phyloP scores from a whole-genome alignment of 2,888 invertebrate species.

The Lissonota sp. region DNA sequence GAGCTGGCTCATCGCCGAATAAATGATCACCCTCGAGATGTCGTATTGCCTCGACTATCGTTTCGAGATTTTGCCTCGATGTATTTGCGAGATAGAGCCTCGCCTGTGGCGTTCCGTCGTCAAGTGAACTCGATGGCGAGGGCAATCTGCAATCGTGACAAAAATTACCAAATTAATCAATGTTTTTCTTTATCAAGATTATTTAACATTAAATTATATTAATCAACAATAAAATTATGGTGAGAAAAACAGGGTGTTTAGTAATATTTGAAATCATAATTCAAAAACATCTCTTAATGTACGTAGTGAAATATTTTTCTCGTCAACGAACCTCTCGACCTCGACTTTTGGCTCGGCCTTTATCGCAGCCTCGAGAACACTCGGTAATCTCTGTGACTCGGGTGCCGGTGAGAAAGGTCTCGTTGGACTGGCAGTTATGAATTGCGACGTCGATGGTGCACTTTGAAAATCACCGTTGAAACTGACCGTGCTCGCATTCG shows the following conservation, averaged over 20 bases:
- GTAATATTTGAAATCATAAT: too few species aligned
- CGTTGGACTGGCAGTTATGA: slow-evolving; percentile 76
- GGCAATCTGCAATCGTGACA: slow-evolving; percentile 85
- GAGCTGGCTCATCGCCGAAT: slow-evolving; percentile 90
- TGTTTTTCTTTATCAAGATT: too few species aligned
- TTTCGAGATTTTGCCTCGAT: slow-evolving; percentile 97
- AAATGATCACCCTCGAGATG: slow-evolving; percentile 98
- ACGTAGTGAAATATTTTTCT: too few species aligned
- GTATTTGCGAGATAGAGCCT: slow-evolving; percentile 88
- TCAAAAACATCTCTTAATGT: too few species aligned
- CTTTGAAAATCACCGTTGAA: slow-evolving; percentile 71
- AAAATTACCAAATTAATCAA: not conserved
- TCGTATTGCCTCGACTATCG: slow-evolving; percentile 99
- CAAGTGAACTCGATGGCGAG: slow-evolving; percentile 84
- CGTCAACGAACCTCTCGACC: slow-evolving; percentile 83
- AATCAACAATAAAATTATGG: not conserved
- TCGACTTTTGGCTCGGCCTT: slow-evolving; percentile 95
- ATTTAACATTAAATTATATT: too few species aligned
- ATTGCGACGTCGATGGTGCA: slow-evolving; percentile 70
- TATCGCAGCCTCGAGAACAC: slow-evolving; percentile 93
- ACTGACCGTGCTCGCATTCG: slow-evolving; percentile 69
- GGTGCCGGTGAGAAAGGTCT: slow-evolving; percentile 81
- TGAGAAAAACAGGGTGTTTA: too few species aligned
- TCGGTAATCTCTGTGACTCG: slow-evolving; percentile 86
- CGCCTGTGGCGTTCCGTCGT: slow-evolving; percentile 84